Evolutionary conservation across 2,797 vertebrate genomes (phyloP).

Genomic region (Eulemur mongoz): DNA sequence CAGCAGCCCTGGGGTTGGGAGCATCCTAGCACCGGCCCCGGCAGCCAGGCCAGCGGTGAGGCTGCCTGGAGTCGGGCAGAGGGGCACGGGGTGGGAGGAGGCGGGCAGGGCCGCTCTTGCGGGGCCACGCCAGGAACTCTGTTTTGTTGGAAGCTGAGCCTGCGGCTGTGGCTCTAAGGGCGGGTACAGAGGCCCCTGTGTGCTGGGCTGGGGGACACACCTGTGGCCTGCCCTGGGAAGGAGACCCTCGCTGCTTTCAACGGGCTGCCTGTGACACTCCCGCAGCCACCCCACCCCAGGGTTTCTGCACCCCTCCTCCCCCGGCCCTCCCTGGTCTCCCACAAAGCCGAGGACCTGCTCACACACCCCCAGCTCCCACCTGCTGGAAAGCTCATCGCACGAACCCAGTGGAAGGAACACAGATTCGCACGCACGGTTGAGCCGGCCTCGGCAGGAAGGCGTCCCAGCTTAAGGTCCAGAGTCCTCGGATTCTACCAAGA

Average conservation of each 20-base stretch:
- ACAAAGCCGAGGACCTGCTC: rapidly evolving
- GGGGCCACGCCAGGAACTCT: background rate
- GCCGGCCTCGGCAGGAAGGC: no score
- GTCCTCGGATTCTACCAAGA: background rate
- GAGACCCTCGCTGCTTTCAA: background rate
- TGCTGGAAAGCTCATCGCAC: rapidly evolving
- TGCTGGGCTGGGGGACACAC: background rate
- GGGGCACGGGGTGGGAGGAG: rapidly evolving
- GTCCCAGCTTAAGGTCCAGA: rapidly evolving
- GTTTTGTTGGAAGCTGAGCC: background rate
- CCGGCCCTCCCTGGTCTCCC: background rate
- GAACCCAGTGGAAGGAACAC: rapidly evolving
- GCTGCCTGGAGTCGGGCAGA: rapidly evolving
- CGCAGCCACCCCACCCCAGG: background rate
- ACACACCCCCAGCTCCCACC: rapidly evolving
- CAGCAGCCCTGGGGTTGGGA: background rate
- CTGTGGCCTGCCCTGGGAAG: background rate
- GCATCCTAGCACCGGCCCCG: no score
- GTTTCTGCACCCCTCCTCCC: background rate
- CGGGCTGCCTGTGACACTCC: background rate
- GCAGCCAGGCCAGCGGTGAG: background rate
- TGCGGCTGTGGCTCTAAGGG: background rate
- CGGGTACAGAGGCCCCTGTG: background rate
- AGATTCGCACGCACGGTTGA: rapidly evolving
- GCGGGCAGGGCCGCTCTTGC: rapidly evolving